phyloP scores from a whole-genome alignment of 92 coral and sea anemone genomes.

The Ricordea florida region DNA sequence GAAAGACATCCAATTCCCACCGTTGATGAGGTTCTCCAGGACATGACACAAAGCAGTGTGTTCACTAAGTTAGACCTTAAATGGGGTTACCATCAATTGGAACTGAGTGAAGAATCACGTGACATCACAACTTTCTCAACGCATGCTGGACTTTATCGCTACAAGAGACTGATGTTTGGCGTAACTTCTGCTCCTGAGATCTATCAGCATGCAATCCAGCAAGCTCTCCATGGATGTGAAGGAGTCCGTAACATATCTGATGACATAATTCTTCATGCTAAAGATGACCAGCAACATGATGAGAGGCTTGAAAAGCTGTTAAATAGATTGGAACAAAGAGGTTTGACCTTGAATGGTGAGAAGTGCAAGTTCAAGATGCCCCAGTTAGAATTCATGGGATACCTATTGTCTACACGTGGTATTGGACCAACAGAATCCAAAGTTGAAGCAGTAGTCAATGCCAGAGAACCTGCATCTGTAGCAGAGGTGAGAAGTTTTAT shows the following conservation, averaged over 20 bases:
- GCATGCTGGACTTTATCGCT: constrained; percentile 2
- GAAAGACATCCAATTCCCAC: constrained; percentile 36
- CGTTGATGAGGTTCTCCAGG: constrained; percentile 32
- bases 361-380: not conserved
- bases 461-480: no score
- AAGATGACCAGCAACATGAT: constrained; percentile 8
- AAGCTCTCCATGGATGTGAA: constrained; percentile 16
- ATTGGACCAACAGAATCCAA: no score
- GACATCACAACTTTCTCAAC: constrained; percentile 36
- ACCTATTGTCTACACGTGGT: no score
- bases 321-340: constrained; percentile 13
- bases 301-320: constrained; percentile 15
- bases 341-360: no score
- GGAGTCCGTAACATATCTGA: constrained; percentile 32
- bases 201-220: constrained; percentile 23
- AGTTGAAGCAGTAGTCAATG: no score
- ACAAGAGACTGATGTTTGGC: constrained; percentile 32
- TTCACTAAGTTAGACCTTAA: constrained; percentile 32
- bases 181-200: constrained; percentile 7
- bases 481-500: no score
- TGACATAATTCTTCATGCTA: constrained; percentile 36
- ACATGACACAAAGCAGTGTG: constrained; percentile 1
- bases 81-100: constrained; percentile 50
- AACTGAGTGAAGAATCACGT: constrained; percentile 5
- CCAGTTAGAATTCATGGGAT: no score